Base-by-base conservation (phyloP, 2,113 vertebrate genomes). In the Heliornis fulica region DNA sequence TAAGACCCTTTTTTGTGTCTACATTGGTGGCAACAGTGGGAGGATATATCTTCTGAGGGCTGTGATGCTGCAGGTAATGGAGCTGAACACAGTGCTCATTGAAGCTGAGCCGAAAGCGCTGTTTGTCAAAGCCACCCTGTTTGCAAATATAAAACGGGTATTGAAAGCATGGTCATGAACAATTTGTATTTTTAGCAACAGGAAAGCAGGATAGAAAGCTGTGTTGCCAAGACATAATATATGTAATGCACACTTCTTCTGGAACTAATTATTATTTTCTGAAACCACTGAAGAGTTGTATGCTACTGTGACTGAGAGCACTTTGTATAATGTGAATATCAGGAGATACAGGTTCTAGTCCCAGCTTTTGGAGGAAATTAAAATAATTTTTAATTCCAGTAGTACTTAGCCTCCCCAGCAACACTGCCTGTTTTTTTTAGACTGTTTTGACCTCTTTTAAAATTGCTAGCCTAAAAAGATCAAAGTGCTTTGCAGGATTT, bases 121-220 rank as follows among this genome's bases (percentile, higher is more conserved):
- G 63, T 34, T 84, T 76, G 41, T 89, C 82, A 69, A 87, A 95
- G 75, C 10, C 22, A 83, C 14, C 14, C 50, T 94, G 54, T 87
- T 87, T 94, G 66, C 82, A 93, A 95, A 90, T 92, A 94, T 59
- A 90, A 85, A 88, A 66, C 76, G 31, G 65, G 76, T 91, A 82
- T 76, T 82, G 93, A 95, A 89, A 74, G 29, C 53, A 54, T 22
- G 32, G 16, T 83, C 66, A 26, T 66, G 82, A 86, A 82, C 59
- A 85, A 70, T 51, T 41, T 74, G 59, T 90, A 80, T 88, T 93
- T 94, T 95, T 94, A 93, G 84, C 46, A 88, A 66, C 66, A 76
- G 71, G 45, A 91, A 75, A 90, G 59, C 63, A 50, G 74, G 63
- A 75, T 21, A 56, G 45, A 82, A 41, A 85, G 59, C 54, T 63